phyloP scores from a whole-genome alignment of 2,113 vertebrate genomes.

The Pedionomus torquatus region DNA sequence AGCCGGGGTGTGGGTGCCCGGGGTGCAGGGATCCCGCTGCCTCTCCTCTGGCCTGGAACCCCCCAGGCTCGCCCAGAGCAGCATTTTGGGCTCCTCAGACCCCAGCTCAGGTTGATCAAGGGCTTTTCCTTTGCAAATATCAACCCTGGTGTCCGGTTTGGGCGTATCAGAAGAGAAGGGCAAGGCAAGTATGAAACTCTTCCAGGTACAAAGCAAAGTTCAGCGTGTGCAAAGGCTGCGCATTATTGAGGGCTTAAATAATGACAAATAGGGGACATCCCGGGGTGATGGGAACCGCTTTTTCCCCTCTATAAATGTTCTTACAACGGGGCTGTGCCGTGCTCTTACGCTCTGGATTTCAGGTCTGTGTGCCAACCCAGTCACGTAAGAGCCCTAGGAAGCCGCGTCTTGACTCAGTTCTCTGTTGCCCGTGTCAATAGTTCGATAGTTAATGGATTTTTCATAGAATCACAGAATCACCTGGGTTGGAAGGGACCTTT shows the following conservation, averaged over 20 bases:
- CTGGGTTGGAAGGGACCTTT: too few relatives aligned
- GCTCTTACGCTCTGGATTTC: not conserved
- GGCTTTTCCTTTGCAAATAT: not conserved
- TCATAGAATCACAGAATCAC: too few relatives aligned
- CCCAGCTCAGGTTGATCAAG: rapidly evolving
- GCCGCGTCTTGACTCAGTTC: not conserved
- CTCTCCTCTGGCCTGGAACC: not conserved
- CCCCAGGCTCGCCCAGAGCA: not conserved
- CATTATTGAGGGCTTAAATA: not conserved
- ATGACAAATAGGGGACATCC: too few relatives aligned
- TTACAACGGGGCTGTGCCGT: not conserved
- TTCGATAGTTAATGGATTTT: not conserved
- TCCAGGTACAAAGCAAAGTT: not conserved
- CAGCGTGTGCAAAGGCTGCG: not conserved
- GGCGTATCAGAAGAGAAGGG: not conserved
- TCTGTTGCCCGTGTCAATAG: not conserved
- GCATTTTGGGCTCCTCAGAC: not conserved
- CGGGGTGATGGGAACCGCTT: not conserved
- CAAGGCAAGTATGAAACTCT: not conserved
- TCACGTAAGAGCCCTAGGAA: not conserved
- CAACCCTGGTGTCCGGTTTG: rapidly evolving
- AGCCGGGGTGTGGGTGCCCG: rapidly evolving
- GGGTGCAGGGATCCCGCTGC: too few relatives aligned
- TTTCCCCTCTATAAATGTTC: not conserved
- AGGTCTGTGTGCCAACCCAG: not conserved